Percentiles rank a stretch among this genome's conserved stretches.
Evolutionary conservation across 2,113 vertebrate species (phyloP).

Genomic region (Castor canadensis): DNA sequence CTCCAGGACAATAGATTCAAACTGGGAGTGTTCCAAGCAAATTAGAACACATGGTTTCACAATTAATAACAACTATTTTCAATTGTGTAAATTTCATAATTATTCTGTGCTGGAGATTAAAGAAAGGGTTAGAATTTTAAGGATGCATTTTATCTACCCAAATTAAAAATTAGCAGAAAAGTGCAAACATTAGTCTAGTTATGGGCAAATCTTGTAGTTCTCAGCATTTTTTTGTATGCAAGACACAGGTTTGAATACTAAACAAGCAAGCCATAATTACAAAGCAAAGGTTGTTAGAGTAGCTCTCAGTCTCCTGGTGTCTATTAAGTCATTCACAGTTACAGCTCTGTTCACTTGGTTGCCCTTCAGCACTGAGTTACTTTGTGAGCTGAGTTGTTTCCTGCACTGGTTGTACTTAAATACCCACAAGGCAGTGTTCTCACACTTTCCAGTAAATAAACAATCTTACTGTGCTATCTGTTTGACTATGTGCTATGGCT

Average conservation of each 20-base stretch:
- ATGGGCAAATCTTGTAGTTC: not conserved
- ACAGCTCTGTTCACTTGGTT: not conserved
- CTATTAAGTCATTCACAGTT: not conserved
- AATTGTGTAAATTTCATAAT: not conserved
- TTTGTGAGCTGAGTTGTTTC: not conserved
- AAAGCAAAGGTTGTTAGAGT: not conserved
- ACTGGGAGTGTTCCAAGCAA: not conserved
- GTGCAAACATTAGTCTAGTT: not conserved
- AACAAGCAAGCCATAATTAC: not conserved
- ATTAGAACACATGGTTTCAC: not conserved
- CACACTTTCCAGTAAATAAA: not conserved
- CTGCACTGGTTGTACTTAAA: not conserved
- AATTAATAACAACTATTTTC: not conserved
- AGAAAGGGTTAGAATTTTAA: not conserved
- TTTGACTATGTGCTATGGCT: not conserved
- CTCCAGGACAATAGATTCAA: not conserved
- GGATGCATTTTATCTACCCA: not conserved
- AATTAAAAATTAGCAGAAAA: constrained; percentile 24
- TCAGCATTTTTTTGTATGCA: not conserved
- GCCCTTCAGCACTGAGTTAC: not conserved
- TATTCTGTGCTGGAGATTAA: not conserved
- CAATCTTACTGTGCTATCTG: not conserved
- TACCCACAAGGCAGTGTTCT: not conserved
- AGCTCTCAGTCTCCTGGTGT: not conserved
- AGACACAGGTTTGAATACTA: not conserved